Conservation (phyloP, 2,113 vertebrate species). For the Sprattus sprattus region DNA sequence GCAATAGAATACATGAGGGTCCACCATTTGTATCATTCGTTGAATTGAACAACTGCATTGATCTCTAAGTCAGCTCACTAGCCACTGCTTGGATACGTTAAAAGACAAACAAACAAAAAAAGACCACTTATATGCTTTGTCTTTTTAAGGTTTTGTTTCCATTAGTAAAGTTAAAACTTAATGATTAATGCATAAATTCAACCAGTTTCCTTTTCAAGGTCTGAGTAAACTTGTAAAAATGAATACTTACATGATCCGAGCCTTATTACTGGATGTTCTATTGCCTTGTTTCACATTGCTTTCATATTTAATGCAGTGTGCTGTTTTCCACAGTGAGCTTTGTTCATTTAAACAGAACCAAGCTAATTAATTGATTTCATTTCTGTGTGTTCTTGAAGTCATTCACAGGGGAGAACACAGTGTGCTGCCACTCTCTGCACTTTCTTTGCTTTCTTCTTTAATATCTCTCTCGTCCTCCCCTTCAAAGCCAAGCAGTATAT, state of each 20-base stretch:
- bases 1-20: too few relatives aligned
- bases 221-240: background rate
- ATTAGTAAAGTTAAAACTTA: background rate
- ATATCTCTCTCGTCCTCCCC: background rate
- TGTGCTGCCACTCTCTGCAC: background rate
- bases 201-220: background rate
- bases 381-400: background rate
- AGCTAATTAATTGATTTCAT: slow-evolving; percentile 11
- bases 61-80: too few relatives aligned
- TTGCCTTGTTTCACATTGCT: background rate
- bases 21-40: too few relatives aligned
- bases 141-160: too few relatives aligned
- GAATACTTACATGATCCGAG: background rate
- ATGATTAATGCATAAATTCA: background rate
- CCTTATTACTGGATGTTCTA: background rate
- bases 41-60: too few relatives aligned
- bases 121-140: too few relatives aligned
- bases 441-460: background rate
- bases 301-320: background rate
- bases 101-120: too few relatives aligned
- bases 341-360: background rate
- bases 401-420: slow-evolving; percentile 1
- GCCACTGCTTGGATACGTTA: too few relatives aligned
- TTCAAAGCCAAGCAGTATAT: background rate
- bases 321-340: background rate